Percentiles rank a stretch among this genome's conserved stretches.
Evolutionary conservation across 2,113 vertebrate species (phyloP).

Genomic region (Promerops cafer): DNA sequence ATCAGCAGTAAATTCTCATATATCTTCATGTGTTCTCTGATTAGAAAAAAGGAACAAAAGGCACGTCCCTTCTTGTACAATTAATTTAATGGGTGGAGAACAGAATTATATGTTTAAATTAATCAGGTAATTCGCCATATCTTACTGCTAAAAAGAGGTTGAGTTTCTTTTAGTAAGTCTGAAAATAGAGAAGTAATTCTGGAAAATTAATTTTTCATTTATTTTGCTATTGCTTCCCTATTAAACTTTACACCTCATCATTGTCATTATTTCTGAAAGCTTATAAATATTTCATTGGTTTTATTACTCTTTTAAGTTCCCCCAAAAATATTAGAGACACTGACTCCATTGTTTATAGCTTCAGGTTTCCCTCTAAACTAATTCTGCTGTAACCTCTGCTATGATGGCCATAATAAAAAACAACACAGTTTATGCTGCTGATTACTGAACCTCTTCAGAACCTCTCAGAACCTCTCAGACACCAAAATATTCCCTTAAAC

Average conservation of each 20-base stretch:
- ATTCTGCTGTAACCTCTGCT: not conserved
- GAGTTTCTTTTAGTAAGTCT: not conserved
- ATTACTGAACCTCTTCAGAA: too few species aligned
- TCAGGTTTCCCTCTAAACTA: not conserved
- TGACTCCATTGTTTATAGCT: not conserved
- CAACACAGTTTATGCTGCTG: not conserved
- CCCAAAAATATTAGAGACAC: not conserved
- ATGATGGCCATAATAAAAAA: not conserved
- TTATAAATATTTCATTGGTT: slow-evolving; percentile 37
- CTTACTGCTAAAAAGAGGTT: not conserved
- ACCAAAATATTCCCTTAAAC: not conserved
- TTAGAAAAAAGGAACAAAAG: not conserved
- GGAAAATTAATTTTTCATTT: slow-evolving; percentile 37
- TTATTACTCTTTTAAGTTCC: slow-evolving; percentile 27
- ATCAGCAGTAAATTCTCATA: not conserved
- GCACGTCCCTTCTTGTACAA: not conserved
- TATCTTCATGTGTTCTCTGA: not conserved
- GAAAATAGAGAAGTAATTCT: not conserved
- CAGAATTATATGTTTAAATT: not conserved
- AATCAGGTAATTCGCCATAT: not conserved
- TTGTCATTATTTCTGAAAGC: slow-evolving; percentile 41
- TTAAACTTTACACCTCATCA: not conserved
- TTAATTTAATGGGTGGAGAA: not conserved
- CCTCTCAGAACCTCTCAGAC: not conserved
- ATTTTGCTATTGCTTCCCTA: not conserved